Conservation (phyloP, 2,113 vertebrate genomes). For the Isichthys henryi region DNA sequence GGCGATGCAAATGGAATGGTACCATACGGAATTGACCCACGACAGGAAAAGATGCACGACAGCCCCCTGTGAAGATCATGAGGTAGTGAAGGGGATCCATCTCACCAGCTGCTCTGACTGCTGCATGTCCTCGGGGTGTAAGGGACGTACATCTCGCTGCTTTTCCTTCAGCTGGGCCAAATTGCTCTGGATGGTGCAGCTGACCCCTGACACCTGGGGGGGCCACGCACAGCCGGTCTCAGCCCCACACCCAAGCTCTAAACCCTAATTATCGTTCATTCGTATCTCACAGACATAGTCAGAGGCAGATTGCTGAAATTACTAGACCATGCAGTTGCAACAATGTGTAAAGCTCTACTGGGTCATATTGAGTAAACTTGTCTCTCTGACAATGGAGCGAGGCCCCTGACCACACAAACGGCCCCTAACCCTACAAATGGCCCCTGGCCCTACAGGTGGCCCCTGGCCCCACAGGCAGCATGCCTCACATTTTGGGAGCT, state of each 20-base stretch:
- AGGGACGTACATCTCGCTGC: slow-evolving; percentile 51
- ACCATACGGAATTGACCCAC: not conserved
- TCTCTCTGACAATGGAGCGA: not conserved
- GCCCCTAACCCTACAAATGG: not conserved
- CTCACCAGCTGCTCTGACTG: slow-evolving; percentile 70
- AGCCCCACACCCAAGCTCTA: not conserved
- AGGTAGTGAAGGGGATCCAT: not conserved
- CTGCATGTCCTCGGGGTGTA: slow-evolving; percentile 72
- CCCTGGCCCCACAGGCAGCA: not conserved
- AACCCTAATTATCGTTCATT: not conserved
- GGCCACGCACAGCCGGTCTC: not conserved
- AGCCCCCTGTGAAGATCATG: not conserved
- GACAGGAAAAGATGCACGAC: not conserved
- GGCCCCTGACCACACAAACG: not conserved
- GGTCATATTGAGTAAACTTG: not conserved
- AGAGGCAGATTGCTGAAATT: not conserved
- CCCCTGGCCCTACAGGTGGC: not conserved
- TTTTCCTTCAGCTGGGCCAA: slow-evolving; percentile 42
- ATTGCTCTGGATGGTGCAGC: slow-evolving; percentile 62
- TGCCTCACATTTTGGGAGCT: slow-evolving; percentile 73
- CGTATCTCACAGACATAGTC: not conserved
- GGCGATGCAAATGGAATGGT: not conserved
- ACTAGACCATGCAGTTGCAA: not conserved
- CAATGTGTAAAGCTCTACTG: not conserved
- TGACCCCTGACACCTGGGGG: slow-evolving; percentile 62